Base-by-base conservation (phyloP, 2,797 vertebrate genomes). In the Tokudaia tokunoshimensis region DNA sequence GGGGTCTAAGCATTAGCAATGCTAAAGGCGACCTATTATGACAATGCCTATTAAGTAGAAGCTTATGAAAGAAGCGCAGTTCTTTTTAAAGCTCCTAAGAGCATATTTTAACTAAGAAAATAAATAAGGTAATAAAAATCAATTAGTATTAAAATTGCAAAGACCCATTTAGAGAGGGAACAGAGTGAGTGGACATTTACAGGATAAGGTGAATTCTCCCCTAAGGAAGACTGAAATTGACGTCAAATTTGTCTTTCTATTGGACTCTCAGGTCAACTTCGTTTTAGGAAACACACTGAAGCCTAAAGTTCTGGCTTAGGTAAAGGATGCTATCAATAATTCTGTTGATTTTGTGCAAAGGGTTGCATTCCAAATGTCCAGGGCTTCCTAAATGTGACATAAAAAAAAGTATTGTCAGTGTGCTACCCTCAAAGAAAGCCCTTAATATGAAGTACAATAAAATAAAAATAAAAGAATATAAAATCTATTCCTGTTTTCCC, bases 41-140 rank as follows among this genome's bases (percentile, higher is more conserved):
- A 93, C 57, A 94, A 89, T 2, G 4, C 10, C 44, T 93, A 26
- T 70, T 94, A 96, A 92, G 17, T 83, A 93, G 75, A 96, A 90
- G 72, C 26, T 95, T 92, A 80, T 86, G n/a, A 15, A 76, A 41
- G n/a, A 96, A 81, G 11, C 52, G 0, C 9, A 80, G 74, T 96
- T 96, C 96, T 89, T 95, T 96, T 92, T 96, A 95, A 97, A 96
- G 65, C 59, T 94, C 47, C 57, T 93, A 96, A 97, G 75, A 89
- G 34, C 63, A 96, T 92, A 91, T 95, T 91, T 89, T 94, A 95
- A 92, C 65, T 95, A 93, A 93, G 52, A 96, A 95, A 92, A 97
- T 95, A 88, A 97, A 92, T 90, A 82, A 81, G 78, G 50, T 89
- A 89, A 93, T 91, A 96, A 91, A 94, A 92, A 89, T 92, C 55